A percentile compares a stretch with the other conserved stretches of the same genome.
phyloP scores from a whole-genome alignment of 2,888 invertebrate genomes.

The Drosophila algonquin region DNA sequence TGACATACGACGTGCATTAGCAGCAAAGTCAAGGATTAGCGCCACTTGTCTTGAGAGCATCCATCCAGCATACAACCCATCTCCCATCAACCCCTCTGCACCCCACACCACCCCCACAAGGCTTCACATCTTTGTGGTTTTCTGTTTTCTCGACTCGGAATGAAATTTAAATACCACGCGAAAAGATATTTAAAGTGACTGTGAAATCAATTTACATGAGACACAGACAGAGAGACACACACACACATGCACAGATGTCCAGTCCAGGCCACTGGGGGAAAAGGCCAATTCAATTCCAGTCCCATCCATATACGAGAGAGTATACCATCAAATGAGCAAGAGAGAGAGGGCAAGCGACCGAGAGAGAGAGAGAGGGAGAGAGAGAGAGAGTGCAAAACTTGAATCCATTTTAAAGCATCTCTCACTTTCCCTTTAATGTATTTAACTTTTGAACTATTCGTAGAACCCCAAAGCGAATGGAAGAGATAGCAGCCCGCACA shows the following conservation, averaged over 20 bases:
- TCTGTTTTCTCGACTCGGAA: slow-evolving; percentile 11
- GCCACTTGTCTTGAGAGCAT: slow-evolving; percentile 74
- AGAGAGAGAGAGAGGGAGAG: slow-evolving; percentile 3
- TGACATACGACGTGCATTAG: slow-evolving; percentile 79
- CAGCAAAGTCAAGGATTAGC: slow-evolving; percentile 79
- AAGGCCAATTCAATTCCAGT: slow-evolving; percentile 66
- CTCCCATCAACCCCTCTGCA: no score
- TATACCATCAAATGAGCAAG: slow-evolving; percentile 31
- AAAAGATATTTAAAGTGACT: slow-evolving; percentile 63
- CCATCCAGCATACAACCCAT: slow-evolving; percentile 11
- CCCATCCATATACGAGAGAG: slow-evolving; percentile 37
- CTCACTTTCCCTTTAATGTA: slow-evolving; percentile 44
- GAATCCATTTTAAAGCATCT: slow-evolving; percentile 41
- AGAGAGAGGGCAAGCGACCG: background rate
- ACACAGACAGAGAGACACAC: slow-evolving; percentile 1
- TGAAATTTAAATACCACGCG: slow-evolving; percentile 54
- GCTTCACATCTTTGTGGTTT: slow-evolving; percentile 25
- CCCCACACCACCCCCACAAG: slow-evolving; percentile 5
- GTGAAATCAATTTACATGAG: slow-evolving; percentile 66
- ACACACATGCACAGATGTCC: background rate
- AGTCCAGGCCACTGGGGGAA: slow-evolving; percentile 5
- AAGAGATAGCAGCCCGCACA: slow-evolving; percentile 21
- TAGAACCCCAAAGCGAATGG: background rate
- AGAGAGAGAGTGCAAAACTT: background rate
- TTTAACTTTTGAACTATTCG: slow-evolving; percentile 33